Percentiles rank a stretch among this genome's conserved stretches.
Evolutionary conservation across 2,113 vertebrate genomes (phyloP).

Genomic region (Lota lota): DNA sequence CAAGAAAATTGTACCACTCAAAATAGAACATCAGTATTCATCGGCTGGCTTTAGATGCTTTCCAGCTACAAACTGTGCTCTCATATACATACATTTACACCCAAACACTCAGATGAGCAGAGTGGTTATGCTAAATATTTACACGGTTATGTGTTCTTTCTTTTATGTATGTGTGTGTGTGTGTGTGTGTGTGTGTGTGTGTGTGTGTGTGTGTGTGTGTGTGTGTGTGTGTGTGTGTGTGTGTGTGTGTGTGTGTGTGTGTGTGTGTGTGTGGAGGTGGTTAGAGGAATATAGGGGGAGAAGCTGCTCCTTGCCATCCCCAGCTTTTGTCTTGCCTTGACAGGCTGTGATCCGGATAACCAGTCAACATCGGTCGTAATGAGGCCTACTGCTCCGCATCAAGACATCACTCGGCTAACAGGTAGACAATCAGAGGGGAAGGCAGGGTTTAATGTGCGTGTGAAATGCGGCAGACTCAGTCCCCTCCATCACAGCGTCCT

Average conservation of each 20-base stretch:
- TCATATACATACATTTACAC: conserved; percentile 16
- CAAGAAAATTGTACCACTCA: conserved; percentile 34
- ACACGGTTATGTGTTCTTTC: conserved; percentile 16
- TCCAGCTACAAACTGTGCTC: conserved; percentile 20
- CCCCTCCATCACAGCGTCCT: conserved; percentile 19
- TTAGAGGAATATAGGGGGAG: conserved; percentile 5
- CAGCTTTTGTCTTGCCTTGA: conserved; percentile 59
- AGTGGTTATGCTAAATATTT: conserved; percentile 28
- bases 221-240: no score
- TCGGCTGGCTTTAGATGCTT: conserved; percentile 33
- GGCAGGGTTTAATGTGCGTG: neutral
- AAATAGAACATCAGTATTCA: conserved; percentile 48
- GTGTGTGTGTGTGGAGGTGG: neutral
- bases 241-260: no score
- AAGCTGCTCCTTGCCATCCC: conserved; percentile 26
- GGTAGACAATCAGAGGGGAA: conserved; percentile 33
- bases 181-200: no score
- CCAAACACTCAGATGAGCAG: conserved; percentile 10
- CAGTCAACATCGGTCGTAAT: conserved; percentile 59
- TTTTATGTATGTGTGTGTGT: no score
- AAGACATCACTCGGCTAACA: conserved; percentile 56
- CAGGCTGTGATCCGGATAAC: conserved; percentile 53
- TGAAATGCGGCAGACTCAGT: conserved; percentile 19
- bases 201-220: no score
- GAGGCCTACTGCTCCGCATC: conserved; percentile 41